Evolutionary conservation across 2,888 invertebrate genomes (phyloP).

Genomic region (Cephonodes hylas): DNA sequence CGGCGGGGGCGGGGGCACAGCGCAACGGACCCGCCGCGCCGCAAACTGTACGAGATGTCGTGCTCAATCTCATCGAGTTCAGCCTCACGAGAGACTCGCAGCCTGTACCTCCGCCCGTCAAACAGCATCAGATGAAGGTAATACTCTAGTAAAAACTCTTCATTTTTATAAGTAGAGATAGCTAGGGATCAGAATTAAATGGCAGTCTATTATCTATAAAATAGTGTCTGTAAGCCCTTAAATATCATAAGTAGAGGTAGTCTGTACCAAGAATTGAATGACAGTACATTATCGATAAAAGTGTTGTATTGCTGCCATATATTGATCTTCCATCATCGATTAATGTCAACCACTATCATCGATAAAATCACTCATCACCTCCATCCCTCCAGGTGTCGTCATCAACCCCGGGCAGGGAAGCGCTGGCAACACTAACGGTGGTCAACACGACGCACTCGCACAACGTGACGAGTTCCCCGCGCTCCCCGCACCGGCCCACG

Average conservation of each 20-base stretch:
- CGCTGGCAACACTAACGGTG: conserved; percentile 86
- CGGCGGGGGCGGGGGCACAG: conserved; percentile 34
- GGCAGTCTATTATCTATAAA: too few relatives aligned
- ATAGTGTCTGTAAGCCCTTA: too few relatives aligned
- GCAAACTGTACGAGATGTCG: conserved; percentile 90
- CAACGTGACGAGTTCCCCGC: conserved; percentile 54
- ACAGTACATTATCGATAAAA: too few relatives aligned
- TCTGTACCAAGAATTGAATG: too few relatives aligned
- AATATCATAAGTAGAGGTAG: too few relatives aligned
- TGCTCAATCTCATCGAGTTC: conserved; percentile 91
- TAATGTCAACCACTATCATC: too few relatives aligned
- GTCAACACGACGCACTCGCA: conserved; percentile 78
- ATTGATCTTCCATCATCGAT: too few relatives aligned
- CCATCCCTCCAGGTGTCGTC: conserved; percentile 40
- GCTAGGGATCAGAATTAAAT: too few relatives aligned
- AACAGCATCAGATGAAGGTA: conserved; percentile 54
- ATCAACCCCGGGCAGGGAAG: conserved; percentile 56
- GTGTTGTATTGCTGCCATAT: too few relatives aligned
- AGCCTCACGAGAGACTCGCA: conserved; percentile 85
- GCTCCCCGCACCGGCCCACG: conserved; percentile 64
- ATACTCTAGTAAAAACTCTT: not conserved
- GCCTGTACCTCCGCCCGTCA: conserved; percentile 58
- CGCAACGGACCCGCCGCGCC: conserved; percentile 67
- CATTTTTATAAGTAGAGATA: too few relatives aligned
- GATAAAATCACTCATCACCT: too few relatives aligned